Evolutionary conservation across 2,888 invertebrate genomes (phyloP).

Genomic region (Lepidonotus clava): DNA sequence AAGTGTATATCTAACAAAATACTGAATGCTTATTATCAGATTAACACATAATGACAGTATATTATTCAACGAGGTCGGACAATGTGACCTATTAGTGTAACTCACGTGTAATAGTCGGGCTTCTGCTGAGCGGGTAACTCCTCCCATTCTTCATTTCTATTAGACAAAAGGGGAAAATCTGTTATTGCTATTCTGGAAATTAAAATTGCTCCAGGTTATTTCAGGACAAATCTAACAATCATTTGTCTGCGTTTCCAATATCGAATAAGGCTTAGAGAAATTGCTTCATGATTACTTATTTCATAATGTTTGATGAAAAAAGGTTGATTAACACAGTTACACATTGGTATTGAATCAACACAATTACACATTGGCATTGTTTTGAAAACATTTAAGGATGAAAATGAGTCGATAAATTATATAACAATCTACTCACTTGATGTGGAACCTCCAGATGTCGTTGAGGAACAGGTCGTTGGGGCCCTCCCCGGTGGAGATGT

Average conservation of each 20-base stretch:
- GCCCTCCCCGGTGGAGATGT: conserved; percentile 66
- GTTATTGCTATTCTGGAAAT: no score
- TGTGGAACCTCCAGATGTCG: conserved; percentile 66
- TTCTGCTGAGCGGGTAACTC: conserved; percentile 60
- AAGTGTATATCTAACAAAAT: conserved; percentile 9
- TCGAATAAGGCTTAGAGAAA: no score
- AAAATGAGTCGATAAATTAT: background rate
- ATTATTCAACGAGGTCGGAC: no score
- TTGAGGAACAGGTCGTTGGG: conserved; percentile 57
- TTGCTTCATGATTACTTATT: no score
- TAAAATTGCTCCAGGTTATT: no score
- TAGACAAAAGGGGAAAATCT: conserved; percentile 21
- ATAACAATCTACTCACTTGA: conserved; percentile 54
- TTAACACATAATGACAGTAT: no score
- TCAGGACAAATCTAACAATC: no score
- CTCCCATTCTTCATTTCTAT: conserved; percentile 64
- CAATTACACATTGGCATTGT: background rate
- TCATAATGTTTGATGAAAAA: no score
- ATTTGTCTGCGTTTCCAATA: no score
- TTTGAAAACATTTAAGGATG: background rate
- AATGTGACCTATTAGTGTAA: no score
- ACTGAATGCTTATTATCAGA: background rate
- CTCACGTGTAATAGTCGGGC: conserved; percentile 50
- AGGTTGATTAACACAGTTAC: background rate
- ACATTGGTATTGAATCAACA: background rate